Percentiles rank a stretch among this genome's conserved stretches.
Conservation (phyloP, 2,797 vertebrate species). For the Chiroxiphia lanceolata region DNA sequence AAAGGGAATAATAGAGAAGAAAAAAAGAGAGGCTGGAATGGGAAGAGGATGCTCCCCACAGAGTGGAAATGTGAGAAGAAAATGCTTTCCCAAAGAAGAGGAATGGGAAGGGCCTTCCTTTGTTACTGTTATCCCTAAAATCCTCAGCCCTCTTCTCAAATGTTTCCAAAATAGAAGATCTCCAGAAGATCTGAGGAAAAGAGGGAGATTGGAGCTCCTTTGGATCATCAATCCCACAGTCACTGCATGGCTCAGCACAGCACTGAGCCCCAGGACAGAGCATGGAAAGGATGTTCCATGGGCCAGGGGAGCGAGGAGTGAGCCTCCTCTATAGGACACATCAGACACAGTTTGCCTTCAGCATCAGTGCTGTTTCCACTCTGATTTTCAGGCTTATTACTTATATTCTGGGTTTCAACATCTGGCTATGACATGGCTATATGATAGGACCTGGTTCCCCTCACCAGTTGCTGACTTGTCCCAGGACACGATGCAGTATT, state of each 20-base stretch:
- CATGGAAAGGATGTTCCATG: not conserved
- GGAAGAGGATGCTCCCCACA: not conserved
- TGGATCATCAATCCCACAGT: not conserved
- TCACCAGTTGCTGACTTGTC: not conserved
- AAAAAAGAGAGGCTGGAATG: not conserved
- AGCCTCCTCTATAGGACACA: not conserved
- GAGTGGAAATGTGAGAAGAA: not conserved
- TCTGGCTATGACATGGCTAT: not conserved
- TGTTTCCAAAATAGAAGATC: not conserved
- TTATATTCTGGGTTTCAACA: not conserved
- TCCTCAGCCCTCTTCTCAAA: not conserved
- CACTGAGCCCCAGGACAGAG: not conserved
- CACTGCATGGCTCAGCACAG: fast-evolving
- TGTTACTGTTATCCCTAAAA: not conserved
- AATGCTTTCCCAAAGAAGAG: not conserved
- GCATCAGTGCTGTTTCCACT: not conserved
- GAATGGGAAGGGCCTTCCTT: not conserved
- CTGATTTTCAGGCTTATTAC: not conserved
- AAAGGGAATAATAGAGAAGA: not conserved
- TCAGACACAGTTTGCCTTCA: not conserved
- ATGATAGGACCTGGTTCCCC: not conserved
- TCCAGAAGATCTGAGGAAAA: not conserved
- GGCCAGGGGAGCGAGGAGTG: fast-evolving
- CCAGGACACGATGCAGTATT: not conserved
- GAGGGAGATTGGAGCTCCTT: not conserved